Evolutionary conservation across 2,888 invertebrate species (phyloP).

Genomic region (Oxyteleia sp.): DNA sequence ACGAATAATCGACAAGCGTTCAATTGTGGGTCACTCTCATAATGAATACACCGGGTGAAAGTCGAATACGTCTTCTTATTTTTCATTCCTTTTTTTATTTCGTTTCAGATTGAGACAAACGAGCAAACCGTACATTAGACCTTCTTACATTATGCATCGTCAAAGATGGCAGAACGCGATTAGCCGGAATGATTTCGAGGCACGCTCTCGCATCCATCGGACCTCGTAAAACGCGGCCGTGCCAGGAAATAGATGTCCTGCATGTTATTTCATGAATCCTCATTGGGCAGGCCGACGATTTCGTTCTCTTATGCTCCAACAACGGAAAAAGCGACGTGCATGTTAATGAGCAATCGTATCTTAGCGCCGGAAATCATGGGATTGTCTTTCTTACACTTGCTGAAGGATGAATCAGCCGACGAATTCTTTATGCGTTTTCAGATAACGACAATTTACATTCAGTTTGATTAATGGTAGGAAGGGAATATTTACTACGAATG

Average conservation of each 20-base stretch:
- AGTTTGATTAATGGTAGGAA: neutral
- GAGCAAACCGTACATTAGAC: constrained; percentile 60
- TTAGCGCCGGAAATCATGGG: constrained; percentile 55
- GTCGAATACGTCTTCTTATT: constrained; percentile 25
- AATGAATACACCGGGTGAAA: constrained; percentile 37
- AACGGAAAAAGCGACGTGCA: constrained; percentile 81
- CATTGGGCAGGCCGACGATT: constrained; percentile 77
- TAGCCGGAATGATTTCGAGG: constrained; percentile 69
- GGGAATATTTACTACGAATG: no score
- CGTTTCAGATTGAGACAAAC: constrained; percentile 58
- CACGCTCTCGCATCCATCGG: constrained; percentile 70
- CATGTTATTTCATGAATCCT: constrained; percentile 59
- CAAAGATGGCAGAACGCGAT: constrained; percentile 63
- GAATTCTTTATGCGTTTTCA: neutral
- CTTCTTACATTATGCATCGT: constrained; percentile 63
- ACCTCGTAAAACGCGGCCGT: constrained; percentile 65
- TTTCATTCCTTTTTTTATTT: constrained; percentile 43
- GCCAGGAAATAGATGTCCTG: constrained; percentile 71
- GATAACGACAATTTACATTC: neutral
- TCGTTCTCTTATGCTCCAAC: constrained; percentile 84
- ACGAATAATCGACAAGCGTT: constrained; percentile 26
- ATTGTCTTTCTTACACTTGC: constrained; percentile 43
- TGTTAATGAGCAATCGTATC: constrained; percentile 80
- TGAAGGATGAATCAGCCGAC: neutral
- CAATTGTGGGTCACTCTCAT: constrained; percentile 39